These are phyloP conservation scores for Melanotaenia pygmaea DNA, from an alignment of 2,797 vertebrate species.

Conservation along the genomic window DNA sequence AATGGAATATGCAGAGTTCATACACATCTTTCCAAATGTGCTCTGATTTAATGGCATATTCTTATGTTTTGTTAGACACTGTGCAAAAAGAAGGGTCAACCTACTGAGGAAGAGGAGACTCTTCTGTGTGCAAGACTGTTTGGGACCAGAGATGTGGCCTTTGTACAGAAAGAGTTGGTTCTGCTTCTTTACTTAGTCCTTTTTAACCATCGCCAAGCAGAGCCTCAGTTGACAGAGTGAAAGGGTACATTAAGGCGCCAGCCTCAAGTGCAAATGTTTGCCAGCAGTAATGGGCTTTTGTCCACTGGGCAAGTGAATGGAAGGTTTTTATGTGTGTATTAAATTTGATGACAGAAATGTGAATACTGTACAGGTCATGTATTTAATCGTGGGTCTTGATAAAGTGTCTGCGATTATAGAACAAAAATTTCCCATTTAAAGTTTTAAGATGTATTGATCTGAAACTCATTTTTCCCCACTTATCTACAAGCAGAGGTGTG, in stretches of 20 bases:
- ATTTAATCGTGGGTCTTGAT: conserved; percentile 18
- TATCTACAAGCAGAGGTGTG: conserved; percentile 38
- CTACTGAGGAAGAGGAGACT: conserved; percentile 35
- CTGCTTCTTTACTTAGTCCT: conserved; percentile 47
- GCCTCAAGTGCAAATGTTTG: conserved; percentile 71
- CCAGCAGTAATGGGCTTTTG: conserved; percentile 62
- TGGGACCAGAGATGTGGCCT: conserved; percentile 55
- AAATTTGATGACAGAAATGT: conserved; percentile 27
- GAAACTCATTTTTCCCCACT: conserved; percentile 32
- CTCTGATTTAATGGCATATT: conserved; percentile 22
- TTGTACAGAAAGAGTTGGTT: conserved; percentile 56
- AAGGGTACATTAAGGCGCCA: conserved; percentile 57
- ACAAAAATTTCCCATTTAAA: neutral
- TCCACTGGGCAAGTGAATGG: conserved; percentile 44
- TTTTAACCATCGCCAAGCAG: conserved; percentile 62
- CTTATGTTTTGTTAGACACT: conserved; percentile 2
- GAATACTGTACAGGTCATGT: neutral
- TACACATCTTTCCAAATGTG: conserved; percentile 10
- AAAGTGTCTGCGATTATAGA: neutral
- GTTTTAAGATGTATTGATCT: neutral
- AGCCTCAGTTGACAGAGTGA: conserved; percentile 58
- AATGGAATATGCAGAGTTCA: conserved; percentile 1
- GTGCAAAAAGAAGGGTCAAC: neutral
- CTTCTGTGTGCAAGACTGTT: conserved; percentile 25
- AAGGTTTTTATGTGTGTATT: conserved; percentile 28